A percentile compares a stretch with the other conserved stretches of the same genome.
phyloP scores from a whole-genome alignment of 2,113 vertebrate genomes.

The Chloroceryle aenea region DNA sequence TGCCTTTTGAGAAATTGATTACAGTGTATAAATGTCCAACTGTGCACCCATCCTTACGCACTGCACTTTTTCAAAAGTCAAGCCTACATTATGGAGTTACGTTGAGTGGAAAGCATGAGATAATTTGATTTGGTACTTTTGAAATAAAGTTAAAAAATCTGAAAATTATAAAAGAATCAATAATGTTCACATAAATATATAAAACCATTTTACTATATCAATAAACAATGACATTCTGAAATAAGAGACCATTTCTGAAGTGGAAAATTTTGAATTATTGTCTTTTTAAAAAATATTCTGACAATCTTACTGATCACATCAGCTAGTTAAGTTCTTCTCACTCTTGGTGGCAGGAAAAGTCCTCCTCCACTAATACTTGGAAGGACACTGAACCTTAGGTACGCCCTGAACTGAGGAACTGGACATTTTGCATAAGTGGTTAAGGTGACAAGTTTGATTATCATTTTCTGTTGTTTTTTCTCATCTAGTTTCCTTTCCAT shows the following conservation, averaged over 20 bases:
- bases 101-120: not conserved
- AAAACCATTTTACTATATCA: not conserved
- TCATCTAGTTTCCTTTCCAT: not conserved
- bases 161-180: not conserved
- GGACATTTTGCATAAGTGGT: not conserved
- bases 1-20: not conserved
- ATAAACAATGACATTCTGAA: not conserved
- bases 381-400: no score
- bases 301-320: not conserved
- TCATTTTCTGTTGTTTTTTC: not conserved
- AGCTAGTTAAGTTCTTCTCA: not conserved
- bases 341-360: not conserved
- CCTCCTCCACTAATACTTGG: not conserved
- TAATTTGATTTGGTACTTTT: not conserved
- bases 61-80: not conserved
- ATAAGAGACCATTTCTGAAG: not conserved
- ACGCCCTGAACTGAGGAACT: no score
- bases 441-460: not conserved
- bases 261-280: not conserved
- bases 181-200: not conserved
- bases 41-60: not conserved
- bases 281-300: not conserved
- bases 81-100: not conserved
- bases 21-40: not conserved
- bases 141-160: not conserved